phyloP scores from a whole-genome alignment of 2,888 invertebrate species.

The Melanargia galathea region DNA sequence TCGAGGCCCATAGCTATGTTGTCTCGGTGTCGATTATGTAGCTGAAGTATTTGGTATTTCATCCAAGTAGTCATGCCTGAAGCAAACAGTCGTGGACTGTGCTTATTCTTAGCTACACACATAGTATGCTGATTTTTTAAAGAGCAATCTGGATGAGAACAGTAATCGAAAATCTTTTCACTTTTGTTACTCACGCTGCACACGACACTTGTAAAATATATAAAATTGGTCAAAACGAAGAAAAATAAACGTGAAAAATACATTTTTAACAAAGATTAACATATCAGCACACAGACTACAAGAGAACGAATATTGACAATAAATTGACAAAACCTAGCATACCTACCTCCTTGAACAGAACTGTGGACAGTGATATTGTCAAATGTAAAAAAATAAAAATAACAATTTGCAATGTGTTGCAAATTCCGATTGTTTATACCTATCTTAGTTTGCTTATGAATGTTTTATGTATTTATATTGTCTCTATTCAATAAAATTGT shows the following conservation, averaged over 20 bases:
- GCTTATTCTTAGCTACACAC: constrained; percentile 62
- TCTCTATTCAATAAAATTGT: neutral
- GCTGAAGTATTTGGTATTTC: constrained; percentile 67
- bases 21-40: constrained; percentile 75
- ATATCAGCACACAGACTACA: too few relatives aligned
- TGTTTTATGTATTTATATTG: neutral
- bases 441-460: too few relatives aligned
- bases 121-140: constrained; percentile 71
- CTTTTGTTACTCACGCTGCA: constrained; percentile 40
- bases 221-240: constrained; percentile 51
- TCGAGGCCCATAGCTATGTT: constrained; percentile 75
- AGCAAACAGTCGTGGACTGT: constrained; percentile 66
- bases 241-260: constrained; percentile 29
- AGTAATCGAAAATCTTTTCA: constrained; percentile 52
- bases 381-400: too few relatives aligned
- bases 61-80: constrained; percentile 76
- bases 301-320: too few relatives aligned
- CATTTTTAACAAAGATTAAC: constrained; percentile 22
- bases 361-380: too few relatives aligned
- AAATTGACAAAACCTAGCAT: too few relatives aligned
- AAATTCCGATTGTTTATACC: too few relatives aligned
- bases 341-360: too few relatives aligned
- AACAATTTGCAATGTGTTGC: too few relatives aligned
- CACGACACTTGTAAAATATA: constrained; percentile 45
- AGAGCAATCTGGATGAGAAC: constrained; percentile 72